phyloP scores from a whole-genome alignment of 2,113 vertebrate genomes.

The Neolamprologus kungweensis region DNA sequence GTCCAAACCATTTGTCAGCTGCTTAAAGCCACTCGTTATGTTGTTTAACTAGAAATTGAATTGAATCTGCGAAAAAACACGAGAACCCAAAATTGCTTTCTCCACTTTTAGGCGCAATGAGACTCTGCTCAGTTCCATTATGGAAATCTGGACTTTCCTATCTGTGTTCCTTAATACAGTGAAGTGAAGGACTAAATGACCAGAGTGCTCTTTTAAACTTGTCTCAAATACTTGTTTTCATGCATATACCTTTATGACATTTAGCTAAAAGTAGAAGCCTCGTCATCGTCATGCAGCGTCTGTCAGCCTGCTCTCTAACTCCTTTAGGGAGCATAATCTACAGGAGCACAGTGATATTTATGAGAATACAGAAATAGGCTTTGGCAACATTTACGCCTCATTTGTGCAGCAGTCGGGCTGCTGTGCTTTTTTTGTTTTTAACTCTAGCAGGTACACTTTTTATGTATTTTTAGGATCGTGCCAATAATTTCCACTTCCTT shows the following conservation, averaged over 20 bases:
- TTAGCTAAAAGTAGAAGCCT: not conserved
- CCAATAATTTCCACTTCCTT: not conserved
- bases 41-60: not conserved
- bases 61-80: not conserved
- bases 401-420: not conserved
- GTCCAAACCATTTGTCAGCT: not conserved
- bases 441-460: not conserved
- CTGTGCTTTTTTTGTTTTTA: not conserved
- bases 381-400: conserved; percentile 6
- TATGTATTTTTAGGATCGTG: not conserved
- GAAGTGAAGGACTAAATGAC: not conserved
- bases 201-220: not conserved
- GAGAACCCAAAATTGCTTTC: not conserved
- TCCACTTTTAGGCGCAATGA: not conserved
- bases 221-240: not conserved
- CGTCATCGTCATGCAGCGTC: not conserved
- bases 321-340: not conserved
- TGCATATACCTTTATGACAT: not conserved
- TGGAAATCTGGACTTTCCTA: not conserved
- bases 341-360: not conserved
- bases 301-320: not conserved
- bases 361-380: conserved; percentile 15
- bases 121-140: not conserved
- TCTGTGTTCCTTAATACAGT: not conserved
- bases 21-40: not conserved